phyloP scores from a whole-genome alignment of 2,888 invertebrate genomes.

The Sminthurinus aureus region DNA sequence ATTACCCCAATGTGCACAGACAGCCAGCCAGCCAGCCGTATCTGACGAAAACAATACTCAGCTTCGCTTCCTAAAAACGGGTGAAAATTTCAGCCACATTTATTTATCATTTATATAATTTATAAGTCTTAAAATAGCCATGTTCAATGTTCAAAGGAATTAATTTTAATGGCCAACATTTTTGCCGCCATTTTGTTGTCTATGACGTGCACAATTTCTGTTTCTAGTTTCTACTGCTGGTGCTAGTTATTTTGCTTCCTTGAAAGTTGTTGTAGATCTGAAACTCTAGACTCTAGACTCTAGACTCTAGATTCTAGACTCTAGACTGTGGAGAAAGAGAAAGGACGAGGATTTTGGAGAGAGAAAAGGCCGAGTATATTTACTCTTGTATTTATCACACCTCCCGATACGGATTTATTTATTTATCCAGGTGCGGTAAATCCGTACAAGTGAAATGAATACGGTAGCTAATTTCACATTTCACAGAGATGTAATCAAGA shows the following conservation, averaged over 20 bases:
- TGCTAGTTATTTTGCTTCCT: no score
- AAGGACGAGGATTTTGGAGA: neutral
- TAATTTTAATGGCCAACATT: neutral
- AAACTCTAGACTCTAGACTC: neutral
- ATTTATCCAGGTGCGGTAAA: neutral
- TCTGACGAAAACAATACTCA: no score
- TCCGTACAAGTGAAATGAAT: neutral
- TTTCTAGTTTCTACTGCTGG: neutral
- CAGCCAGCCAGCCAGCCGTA: no score
- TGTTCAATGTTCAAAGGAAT: no score
- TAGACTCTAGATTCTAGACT: neutral
- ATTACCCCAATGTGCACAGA: no score
- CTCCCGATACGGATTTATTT: neutral
- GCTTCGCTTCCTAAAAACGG: no score
- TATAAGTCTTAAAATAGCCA: no score
- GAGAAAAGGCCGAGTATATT: neutral
- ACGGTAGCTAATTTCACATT: no score
- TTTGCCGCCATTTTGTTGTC: neutral
- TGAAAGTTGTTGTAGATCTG: neutral
- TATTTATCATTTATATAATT: no score
- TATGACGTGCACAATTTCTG: neutral
- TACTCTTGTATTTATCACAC: no score
- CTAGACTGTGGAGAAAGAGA: neutral
- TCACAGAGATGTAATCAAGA: constrained; percentile 34
- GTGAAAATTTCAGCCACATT: no score